phyloP scores from a whole-genome alignment of 2,113 vertebrate genomes.

The Crocuta crocuta region DNA sequence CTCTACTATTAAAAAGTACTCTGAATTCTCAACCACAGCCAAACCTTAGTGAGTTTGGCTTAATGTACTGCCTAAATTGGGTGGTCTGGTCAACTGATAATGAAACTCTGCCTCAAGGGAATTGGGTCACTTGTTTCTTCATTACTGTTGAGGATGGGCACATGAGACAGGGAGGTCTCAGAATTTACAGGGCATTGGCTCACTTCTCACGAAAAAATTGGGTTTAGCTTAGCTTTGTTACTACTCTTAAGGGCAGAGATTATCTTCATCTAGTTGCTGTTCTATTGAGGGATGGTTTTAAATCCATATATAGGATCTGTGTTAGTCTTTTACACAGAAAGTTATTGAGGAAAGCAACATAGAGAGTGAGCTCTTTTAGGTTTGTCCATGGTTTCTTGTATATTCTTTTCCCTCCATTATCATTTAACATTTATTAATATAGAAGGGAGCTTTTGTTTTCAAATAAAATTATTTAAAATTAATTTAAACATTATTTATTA shows the following conservation, averaged over 20 bases:
- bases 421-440: background rate
- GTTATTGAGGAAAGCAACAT: background rate
- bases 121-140: background rate
- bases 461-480: background rate
- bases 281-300: background rate
- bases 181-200: background rate
- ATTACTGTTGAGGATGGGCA: background rate
- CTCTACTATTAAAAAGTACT: background rate
- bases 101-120: background rate
- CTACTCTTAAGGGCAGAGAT: background rate
- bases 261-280: background rate
- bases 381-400: background rate
- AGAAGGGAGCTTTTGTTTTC: background rate
- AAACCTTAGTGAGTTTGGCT: background rate
- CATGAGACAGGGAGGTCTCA: background rate
- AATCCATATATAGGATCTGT: too few species aligned
- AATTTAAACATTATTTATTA: background rate
- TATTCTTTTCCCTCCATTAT: background rate
- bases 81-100: background rate
- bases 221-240: background rate
- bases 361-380: background rate
- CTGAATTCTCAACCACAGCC: background rate
- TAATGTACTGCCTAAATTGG: background rate
- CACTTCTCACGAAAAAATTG: background rate
- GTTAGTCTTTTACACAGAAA: background rate